A percentile compares a stretch with the other conserved stretches of the same genome.
Conservation (phyloP, 2,113 vertebrate genomes). For the Limanda limanda region DNA sequence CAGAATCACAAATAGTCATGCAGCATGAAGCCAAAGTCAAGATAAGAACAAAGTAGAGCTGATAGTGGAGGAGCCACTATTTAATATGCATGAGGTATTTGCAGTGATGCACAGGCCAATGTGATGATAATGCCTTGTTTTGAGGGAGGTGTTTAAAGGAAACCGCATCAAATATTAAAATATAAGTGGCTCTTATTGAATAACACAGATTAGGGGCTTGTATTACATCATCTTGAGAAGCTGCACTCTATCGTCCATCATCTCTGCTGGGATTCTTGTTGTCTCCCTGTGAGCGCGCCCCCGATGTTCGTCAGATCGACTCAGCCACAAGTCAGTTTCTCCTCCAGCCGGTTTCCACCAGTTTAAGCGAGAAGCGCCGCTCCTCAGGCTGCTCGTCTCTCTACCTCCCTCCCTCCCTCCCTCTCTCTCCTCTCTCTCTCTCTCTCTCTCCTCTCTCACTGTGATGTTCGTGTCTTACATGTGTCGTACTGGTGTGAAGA, state of each 20-base stretch:
- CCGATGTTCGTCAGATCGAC: conserved; percentile 24
- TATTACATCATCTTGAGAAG: neutral
- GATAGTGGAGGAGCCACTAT: neutral
- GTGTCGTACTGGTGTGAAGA: neutral
- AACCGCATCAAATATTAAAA: neutral
- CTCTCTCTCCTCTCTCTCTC: neutral
- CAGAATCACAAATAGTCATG: neutral
- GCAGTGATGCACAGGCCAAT: neutral
- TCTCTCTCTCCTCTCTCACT: neutral
- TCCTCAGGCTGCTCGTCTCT: neutral
- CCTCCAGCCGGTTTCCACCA: conserved; percentile 73
- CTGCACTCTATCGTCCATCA: neutral
- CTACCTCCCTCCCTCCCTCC: neutral
- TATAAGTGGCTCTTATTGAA: neutral
- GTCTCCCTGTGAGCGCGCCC: conserved; percentile 5
- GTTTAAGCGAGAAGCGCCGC: conserved; percentile 57
- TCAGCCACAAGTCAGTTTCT: conserved; percentile 55
- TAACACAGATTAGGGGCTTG: neutral
- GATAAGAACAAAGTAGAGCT: neutral
- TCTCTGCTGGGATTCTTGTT: neutral
- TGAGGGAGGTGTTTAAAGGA: neutral
- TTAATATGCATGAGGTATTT: neutral
- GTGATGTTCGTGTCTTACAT: conserved; percentile 21
- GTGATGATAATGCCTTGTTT: neutral
- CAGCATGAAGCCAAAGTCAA: neutral